phyloP scores from a whole-genome alignment of 2,113 vertebrate species.

The Lepidothrix coronata region DNA sequence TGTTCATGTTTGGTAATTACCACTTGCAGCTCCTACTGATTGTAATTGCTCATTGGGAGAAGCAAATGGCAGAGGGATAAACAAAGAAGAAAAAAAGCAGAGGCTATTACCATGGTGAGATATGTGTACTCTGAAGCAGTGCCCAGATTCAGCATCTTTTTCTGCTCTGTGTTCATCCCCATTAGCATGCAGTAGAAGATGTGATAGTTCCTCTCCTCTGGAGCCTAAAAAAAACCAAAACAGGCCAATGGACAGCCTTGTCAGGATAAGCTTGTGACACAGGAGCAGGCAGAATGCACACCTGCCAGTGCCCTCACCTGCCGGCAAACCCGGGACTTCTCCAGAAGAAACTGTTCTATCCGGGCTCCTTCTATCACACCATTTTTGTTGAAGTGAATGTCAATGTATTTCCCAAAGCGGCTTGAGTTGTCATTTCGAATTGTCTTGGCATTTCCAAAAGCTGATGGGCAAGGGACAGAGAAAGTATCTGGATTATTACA shows the following conservation, averaged over 20 bases:
- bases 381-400: conserved; percentile 84
- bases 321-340: conserved; percentile 94
- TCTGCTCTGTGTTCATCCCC: conserved; percentile 90
- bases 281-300: background rate
- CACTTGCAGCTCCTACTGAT: background rate
- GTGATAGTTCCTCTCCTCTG: conserved; percentile 93
- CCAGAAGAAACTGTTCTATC: conserved; percentile 93
- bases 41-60: background rate
- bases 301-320: conserved; percentile 79
- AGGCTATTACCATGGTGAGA: conserved; percentile 84
- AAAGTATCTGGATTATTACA: background rate
- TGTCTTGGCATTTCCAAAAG: conserved; percentile 97
- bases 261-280: background rate
- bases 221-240: conserved; percentile 75
- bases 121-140: conserved; percentile 87
- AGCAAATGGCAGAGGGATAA: background rate
- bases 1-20: background rate
- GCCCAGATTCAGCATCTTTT: conserved; percentile 85
- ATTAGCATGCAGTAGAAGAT: conserved; percentile 96
- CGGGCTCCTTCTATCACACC: conserved; percentile 90
- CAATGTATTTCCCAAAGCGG: conserved; percentile 96
- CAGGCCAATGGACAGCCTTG: background rate
- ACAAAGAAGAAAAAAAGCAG: background rate
- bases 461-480: conserved; percentile 64
- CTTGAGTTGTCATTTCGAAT: conserved; percentile 95